These are phyloP conservation scores for Gasterosteus nipponicus DNA, from an alignment of 2,113 vertebrate genomes.

Conservation along the genomic window DNA sequence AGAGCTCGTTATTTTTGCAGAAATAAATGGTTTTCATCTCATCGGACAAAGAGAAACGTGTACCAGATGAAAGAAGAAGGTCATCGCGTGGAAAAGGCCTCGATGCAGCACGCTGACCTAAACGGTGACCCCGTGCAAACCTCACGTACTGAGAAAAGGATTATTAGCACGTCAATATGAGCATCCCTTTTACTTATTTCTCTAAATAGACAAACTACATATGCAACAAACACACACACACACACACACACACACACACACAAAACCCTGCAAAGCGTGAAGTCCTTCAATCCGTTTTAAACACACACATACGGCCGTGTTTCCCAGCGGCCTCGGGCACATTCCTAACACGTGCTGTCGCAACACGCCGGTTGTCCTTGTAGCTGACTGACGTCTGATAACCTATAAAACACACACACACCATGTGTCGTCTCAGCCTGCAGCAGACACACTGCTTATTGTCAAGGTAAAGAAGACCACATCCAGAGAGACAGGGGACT, in stretches of 20 bases:
- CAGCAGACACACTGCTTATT: constrained; percentile 11
- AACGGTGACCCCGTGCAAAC: not conserved
- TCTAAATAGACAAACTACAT: too few species aligned
- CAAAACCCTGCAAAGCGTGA: not conserved
- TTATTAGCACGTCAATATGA: not conserved
- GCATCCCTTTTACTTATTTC: not conserved
- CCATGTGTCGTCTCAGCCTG: constrained; percentile 42
- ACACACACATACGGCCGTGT: constrained; percentile 48
- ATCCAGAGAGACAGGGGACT: constrained; percentile 17
- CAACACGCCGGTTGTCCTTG: constrained; percentile 70
- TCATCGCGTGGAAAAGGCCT: not conserved
- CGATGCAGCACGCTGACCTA: not conserved
- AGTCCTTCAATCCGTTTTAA: constrained; percentile 44
- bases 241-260: not conserved
- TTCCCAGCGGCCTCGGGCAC: constrained; percentile 75
- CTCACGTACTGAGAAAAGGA: constrained; percentile 10
- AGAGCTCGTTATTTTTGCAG: not conserved
- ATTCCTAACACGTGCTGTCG: constrained; percentile 79
- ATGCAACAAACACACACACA: not conserved
- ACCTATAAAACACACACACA: constrained; percentile 42
- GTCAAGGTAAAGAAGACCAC: constrained; percentile 23
- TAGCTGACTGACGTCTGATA: constrained; percentile 58
- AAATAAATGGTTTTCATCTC: not conserved
- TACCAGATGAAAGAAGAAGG: not conserved
- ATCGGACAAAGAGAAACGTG: not conserved